A percentile compares a stretch with the other conserved stretches of the same genome.
These are phyloP conservation scores for Sciurus vulgaris DNA, from an alignment of 2,797 vertebrate genomes.

Conservation along the genomic window DNA sequence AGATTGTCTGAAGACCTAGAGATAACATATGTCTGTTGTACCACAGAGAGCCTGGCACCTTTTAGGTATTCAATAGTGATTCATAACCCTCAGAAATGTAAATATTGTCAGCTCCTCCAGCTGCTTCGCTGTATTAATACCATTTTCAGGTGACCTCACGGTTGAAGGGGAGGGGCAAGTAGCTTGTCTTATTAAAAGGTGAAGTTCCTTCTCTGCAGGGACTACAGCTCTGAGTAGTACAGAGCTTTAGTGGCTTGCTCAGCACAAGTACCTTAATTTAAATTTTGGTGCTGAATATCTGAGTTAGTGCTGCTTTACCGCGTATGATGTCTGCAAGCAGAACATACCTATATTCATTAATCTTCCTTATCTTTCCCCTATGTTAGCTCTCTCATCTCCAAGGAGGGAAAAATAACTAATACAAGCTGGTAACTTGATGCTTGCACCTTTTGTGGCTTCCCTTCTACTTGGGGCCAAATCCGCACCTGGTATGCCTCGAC, in stretches of 20 bases:
- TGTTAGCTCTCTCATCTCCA: neutral
- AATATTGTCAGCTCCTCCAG: neutral
- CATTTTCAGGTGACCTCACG: neutral
- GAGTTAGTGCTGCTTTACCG: neutral
- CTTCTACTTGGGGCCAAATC: neutral
- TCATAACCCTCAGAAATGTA: neutral
- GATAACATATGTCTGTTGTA: neutral
- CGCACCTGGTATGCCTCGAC: neutral
- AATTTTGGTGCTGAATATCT: neutral
- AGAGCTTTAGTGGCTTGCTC: neutral
- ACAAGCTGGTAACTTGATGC: neutral
- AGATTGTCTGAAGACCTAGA: neutral
- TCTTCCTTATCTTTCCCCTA: neutral
- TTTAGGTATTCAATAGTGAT: neutral
- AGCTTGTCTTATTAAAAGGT: neutral
- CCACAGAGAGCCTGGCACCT: neutral
- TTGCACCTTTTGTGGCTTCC: neutral
- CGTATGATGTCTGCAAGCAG: neutral
- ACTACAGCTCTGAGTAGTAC: neutral
- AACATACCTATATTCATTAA: neutral
- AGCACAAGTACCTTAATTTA: neutral
- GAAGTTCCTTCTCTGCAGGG: neutral
- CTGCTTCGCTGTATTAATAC: neutral
- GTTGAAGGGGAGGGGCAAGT: neutral
- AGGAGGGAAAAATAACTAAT: neutral